Base-by-base conservation (phyloP, 1,140 invertebrate species). In the Maconellicoccus hirsutus region DNA sequence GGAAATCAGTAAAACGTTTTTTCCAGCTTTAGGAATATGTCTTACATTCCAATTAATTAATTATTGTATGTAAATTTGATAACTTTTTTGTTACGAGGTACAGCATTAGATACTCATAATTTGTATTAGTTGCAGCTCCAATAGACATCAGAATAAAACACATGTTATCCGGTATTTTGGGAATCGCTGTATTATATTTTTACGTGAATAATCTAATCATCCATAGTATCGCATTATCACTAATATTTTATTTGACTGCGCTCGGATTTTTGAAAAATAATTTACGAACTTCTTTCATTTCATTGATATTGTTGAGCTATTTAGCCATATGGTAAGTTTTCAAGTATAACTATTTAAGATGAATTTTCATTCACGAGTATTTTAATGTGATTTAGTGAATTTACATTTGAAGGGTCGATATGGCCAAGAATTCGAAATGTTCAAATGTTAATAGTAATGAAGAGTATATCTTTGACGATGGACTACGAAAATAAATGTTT, bases 401-500 rank as follows among this genome's bases (percentile, higher is more conserved):
- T 66, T 26, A 66, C 25, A 25, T 66, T 23, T 66, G 10, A 66
- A 66, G 21, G 61, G 8, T 25, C 21, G 21, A 8, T 4, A 25
- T 66, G 61, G 61, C 10, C 61, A 8, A 10, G 22, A 26, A 26
- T 66, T 6, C 61, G 61, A 16, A 66, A 66, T 16, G 61, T 66
- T 23, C 61, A 66, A 26, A 66, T 66, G 61, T 23, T 66, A 66
- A 66, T 66, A 3, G 61, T 66, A 16, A 66, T 66, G 61, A 66
- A 66, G 21, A 8, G 3, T 66, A 23, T 66, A 16, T 66, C 61
- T 2, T 23, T 66, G 25, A 23, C 61, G 22, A 25, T 26, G 25
- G 61, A 66, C 19, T 66, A 25, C 21, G 10, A 66, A 14, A 16
- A 22, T 23, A 66, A 66, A 26, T 26, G 3, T 23, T 23, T 66